These are phyloP conservation scores for Dexiosoma caninum DNA, from an alignment of 2,888 invertebrate species.

Conservation along the genomic window DNA sequence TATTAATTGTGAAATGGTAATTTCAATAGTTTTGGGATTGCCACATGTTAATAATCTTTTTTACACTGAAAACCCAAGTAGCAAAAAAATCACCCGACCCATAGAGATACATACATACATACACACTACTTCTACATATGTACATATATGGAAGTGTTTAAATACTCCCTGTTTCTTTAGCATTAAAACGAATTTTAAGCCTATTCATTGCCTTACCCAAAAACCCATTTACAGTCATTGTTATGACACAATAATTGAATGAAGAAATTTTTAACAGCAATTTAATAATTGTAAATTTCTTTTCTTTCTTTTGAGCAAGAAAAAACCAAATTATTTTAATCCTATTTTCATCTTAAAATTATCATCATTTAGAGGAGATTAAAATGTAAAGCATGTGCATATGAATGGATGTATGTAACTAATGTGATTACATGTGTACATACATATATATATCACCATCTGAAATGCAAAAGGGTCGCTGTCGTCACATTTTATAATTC, in stretches of 20 bases:
- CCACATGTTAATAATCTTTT: too few species aligned
- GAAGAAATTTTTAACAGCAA: slow-evolving; percentile 8
- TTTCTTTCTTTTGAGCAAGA: slow-evolving; percentile 22
- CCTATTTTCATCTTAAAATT: slow-evolving; percentile 54
- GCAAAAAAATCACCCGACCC: too few species aligned
- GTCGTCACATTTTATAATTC: too few species aligned
- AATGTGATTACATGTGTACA: not conserved
- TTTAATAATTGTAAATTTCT: slow-evolving; percentile 3
- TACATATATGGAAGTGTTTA: not conserved
- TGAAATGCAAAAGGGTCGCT: not conserved
- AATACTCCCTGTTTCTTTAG: not conserved
- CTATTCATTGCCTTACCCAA: slow-evolving; percentile 51
- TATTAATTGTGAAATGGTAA: too few species aligned
- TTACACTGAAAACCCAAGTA: too few species aligned
- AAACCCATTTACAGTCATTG: slow-evolving; percentile 35
- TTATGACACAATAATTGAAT: slow-evolving; percentile 47
- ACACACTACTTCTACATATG: not conserved
- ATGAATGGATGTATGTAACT: too few species aligned
- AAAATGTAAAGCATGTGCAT: not conserved
- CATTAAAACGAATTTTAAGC: slow-evolving; percentile 43
- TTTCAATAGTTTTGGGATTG: too few species aligned
- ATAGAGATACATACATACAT: not conserved
- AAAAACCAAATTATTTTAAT: slow-evolving; percentile 21
- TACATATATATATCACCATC: not conserved
- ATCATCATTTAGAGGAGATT: slow-evolving; percentile 36